Evolutionary conservation across 2,113 vertebrate species (phyloP).

Genomic region (Hippocampus guttulatus): DNA sequence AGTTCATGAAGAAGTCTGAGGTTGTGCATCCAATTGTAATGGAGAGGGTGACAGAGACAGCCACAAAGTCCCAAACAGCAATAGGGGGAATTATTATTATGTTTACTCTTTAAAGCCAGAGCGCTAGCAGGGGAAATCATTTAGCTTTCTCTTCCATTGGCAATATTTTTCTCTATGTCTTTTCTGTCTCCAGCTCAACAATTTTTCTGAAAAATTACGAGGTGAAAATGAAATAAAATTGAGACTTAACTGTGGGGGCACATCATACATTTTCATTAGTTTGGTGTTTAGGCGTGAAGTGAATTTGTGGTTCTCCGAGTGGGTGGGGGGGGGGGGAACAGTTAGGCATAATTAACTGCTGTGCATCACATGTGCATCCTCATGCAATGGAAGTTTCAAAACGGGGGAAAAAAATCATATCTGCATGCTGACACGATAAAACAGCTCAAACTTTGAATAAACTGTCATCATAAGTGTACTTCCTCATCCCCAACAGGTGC

Average conservation of each 20-base stretch:
- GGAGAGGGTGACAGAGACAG: slow-evolving; percentile 27
- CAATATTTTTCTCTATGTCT: background rate
- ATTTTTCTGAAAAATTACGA: slow-evolving; percentile 37
- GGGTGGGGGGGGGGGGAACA: slow-evolving; percentile 22
- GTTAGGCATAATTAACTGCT: slow-evolving; percentile 38
- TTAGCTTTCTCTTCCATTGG: slow-evolving; percentile 29
- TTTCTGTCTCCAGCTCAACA: slow-evolving; percentile 26
- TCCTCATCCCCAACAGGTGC: background rate
- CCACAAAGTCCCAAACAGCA: slow-evolving; percentile 32
- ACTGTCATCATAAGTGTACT: background rate
- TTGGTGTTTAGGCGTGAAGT: slow-evolving; percentile 31
- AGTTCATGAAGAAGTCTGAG: slow-evolving; percentile 38
- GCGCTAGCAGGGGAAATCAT: slow-evolving; percentile 65
- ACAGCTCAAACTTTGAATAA: background rate
- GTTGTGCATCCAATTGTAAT: slow-evolving; percentile 25
- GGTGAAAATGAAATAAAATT: slow-evolving; percentile 27
- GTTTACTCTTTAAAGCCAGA: slow-evolving; percentile 64
- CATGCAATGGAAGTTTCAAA: background rate
- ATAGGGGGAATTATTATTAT: slow-evolving; percentile 63
- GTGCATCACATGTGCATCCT: slow-evolving; percentile 8
- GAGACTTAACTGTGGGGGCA: slow-evolving; percentile 28
- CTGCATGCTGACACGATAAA: slow-evolving; percentile 1
- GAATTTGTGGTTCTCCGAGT: slow-evolving; percentile 24
- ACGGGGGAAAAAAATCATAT: background rate
- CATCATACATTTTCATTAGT: slow-evolving; percentile 32